Percentiles rank a stretch among this genome's conserved stretches.
Conservation (phyloP, 1,140 invertebrate species). For the Hyles euphorbiae region DNA sequence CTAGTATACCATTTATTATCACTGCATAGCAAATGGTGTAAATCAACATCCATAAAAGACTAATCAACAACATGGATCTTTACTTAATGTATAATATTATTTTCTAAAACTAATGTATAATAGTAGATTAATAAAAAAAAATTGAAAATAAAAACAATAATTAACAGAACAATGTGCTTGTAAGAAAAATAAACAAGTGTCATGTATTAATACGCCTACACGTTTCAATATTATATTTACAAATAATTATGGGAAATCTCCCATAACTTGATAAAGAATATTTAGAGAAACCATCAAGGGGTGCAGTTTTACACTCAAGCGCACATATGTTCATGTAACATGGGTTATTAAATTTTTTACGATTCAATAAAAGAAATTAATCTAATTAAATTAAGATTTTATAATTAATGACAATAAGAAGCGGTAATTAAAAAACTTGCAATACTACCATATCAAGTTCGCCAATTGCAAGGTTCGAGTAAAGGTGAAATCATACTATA, state of each 20-base stretch:
- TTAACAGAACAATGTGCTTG: slow-evolving; percentile 66
- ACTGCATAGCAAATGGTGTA: slow-evolving; percentile 70
- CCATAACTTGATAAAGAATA: slow-evolving; percentile 18
- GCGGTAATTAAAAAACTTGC: no score
- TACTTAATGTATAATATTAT: slow-evolving; percentile 42
- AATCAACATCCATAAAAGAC: slow-evolving; percentile 71
- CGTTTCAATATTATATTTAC: slow-evolving; percentile 51
- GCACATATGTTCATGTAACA: no score
- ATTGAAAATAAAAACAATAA: slow-evolving; percentile 69
- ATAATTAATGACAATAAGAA: no score
- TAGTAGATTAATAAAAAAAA: slow-evolving; percentile 60
- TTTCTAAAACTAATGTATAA: slow-evolving; percentile 52
- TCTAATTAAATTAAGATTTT: no score
- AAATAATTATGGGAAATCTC: slow-evolving; percentile 48
- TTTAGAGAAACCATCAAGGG: no score
- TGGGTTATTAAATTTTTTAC: no score
- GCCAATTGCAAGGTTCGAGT: no score
- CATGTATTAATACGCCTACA: slow-evolving; percentile 56
- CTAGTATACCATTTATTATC: slow-evolving; percentile 71
- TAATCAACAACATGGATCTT: slow-evolving; percentile 72
- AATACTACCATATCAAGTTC: no score
- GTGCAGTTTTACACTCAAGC: no score
- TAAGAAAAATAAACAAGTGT: slow-evolving; percentile 63
- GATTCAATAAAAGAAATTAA: no score
- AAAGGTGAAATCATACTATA: no score